Evolutionary conservation across 2,113 vertebrate genomes (phyloP).

Genomic region (Sminthopsis crassicaudata): DNA sequence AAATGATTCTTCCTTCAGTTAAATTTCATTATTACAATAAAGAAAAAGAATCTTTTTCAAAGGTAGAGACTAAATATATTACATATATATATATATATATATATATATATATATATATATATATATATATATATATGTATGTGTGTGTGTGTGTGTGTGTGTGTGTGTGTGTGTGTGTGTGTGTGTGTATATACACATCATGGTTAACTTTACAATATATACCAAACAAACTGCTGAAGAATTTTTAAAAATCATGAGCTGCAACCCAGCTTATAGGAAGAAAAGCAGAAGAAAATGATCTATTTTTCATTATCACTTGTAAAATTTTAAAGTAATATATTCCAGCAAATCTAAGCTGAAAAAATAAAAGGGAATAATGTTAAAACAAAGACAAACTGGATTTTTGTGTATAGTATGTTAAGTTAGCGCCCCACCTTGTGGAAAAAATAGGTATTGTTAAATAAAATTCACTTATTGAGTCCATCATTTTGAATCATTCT

Average conservation of each 20-base stretch:
- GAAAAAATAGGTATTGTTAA: background rate
- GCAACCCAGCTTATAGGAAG: background rate
- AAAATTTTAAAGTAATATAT: background rate
- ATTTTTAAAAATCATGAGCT: background rate
- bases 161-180: too few relatives aligned
- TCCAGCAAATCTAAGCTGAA: background rate
- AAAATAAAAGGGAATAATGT: background rate
- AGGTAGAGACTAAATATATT: background rate
- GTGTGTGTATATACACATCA: too few relatives aligned
- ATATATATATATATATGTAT: too few relatives aligned
- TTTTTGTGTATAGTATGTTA: background rate
- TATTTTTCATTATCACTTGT: conserved; percentile 4
- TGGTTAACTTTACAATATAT: background rate
- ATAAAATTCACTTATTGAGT: background rate
- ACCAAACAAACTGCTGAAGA: background rate
- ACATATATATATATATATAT: too few relatives aligned
- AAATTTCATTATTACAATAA: background rate
- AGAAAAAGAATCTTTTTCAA: conserved; percentile 6
- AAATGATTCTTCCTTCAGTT: background rate
- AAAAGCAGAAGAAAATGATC: conserved; percentile 2
- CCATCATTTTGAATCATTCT: background rate
- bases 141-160: too few relatives aligned
- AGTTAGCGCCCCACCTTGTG: conserved; percentile 78
- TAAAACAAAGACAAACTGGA: background rate
- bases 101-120: too few relatives aligned